phyloP scores from a whole-genome alignment of 2,113 vertebrate genomes.

The Pterocles orientalis region DNA sequence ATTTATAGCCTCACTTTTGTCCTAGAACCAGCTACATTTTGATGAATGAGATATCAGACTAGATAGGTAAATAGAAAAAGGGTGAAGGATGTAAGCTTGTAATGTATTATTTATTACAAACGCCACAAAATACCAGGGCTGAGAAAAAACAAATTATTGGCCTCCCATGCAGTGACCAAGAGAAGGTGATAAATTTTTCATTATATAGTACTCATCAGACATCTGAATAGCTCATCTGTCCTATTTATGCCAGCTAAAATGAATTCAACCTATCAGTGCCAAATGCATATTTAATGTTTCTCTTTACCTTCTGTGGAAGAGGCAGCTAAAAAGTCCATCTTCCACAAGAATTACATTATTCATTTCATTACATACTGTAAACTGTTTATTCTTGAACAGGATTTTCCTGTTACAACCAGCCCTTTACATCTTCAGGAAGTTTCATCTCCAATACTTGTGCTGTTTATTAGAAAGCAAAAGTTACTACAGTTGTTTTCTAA shows the following conservation, averaged over 20 bases:
- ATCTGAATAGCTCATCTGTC: conserved; percentile 78
- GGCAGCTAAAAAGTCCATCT: conserved; percentile 23
- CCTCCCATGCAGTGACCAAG: conserved; percentile 67
- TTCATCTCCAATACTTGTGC: neutral
- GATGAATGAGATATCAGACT: conserved; percentile 64
- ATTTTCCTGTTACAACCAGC: neutral
- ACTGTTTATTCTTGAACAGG: conserved; percentile 18
- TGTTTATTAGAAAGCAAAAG: neutral
- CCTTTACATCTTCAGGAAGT: neutral
- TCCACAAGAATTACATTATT: conserved; percentile 11
- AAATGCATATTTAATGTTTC: conserved; percentile 80
- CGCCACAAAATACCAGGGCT: conserved; percentile 47
- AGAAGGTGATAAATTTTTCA: conserved; percentile 77
- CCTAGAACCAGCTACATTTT: neutral
- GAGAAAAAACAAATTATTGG: conserved; percentile 72
- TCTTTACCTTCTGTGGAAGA: conserved; percentile 47
- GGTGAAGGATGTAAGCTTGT: conserved; percentile 27
- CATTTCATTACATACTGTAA: conserved; percentile 20
- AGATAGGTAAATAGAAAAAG: conserved; percentile 64
- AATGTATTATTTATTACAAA: conserved; percentile 70
- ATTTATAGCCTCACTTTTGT: conserved; percentile 53
- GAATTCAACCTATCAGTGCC: conserved; percentile 77
- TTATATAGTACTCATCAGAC: conserved; percentile 68
- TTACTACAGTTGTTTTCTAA: neutral
- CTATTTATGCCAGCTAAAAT: conserved; percentile 81